Percentiles rank a stretch among this genome's conserved stretches.
Conservation (phyloP, 2,797 vertebrate species). For the Calcarius lapponicus region DNA sequence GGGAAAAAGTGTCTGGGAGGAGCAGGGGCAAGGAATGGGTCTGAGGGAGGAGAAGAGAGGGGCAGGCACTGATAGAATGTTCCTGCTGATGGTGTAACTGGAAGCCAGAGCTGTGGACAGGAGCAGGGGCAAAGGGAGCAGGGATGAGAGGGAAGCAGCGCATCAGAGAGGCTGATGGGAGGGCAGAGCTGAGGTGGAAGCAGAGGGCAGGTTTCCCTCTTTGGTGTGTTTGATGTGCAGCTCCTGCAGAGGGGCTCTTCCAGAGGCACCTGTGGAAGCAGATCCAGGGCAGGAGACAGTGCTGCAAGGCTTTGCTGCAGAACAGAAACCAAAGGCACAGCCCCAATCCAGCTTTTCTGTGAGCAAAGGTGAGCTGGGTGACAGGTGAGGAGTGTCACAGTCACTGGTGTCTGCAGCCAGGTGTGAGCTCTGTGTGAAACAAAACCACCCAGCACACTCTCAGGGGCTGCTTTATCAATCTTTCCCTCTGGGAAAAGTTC, state of each 20-base stretch:
- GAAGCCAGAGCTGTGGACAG: not conserved
- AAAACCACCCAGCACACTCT: fast-evolving
- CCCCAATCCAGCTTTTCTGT: fast-evolving
- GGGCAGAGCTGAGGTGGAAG: not conserved
- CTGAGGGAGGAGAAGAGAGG: not conserved
- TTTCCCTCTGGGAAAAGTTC: fast-evolving
- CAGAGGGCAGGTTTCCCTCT: not conserved
- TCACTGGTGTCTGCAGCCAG: not conserved
- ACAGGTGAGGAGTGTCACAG: not conserved
- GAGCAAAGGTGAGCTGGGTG: fast-evolving
- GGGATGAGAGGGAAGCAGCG: not conserved
- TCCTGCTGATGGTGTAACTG: fast-evolving
- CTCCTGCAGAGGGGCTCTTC: not conserved
- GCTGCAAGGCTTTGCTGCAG: too few relatives aligned
- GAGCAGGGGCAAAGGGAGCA: not conserved
- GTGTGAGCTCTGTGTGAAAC: not conserved
- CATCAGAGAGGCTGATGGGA: not conserved
- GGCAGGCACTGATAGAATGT: not conserved
- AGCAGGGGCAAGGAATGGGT: not conserved
- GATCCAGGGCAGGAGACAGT: fast-evolving
- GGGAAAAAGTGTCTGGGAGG: not conserved
- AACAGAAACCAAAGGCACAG: too few relatives aligned
- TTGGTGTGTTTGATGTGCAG: not conserved
- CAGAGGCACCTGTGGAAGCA: not conserved
- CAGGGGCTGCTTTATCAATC: fast-evolving